Conservation (phyloP, 2,113 vertebrate species). For the Regulus satrapa region DNA sequence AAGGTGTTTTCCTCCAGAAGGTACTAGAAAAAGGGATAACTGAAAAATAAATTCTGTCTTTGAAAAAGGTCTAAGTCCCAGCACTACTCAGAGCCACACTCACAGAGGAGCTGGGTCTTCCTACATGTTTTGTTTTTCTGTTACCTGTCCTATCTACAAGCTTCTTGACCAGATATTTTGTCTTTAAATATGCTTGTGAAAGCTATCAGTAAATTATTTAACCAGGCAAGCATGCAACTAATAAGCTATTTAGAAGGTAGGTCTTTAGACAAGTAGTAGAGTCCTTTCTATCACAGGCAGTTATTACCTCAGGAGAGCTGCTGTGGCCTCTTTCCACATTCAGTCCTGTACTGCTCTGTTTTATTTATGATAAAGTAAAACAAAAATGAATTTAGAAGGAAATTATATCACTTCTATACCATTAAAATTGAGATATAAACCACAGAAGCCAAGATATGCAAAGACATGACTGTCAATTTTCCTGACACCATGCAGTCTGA, state of each 20-base stretch:
- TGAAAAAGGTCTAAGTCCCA: neutral
- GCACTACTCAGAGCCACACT: neutral
- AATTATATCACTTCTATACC: neutral
- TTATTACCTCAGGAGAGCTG: neutral
- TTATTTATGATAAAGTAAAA: constrained; percentile 32
- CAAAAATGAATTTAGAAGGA: constrained; percentile 10
- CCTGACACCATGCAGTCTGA: constrained; percentile 48
- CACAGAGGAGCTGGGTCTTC: rapidly evolving
- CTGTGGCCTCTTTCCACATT: neutral
- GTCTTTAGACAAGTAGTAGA: neutral
- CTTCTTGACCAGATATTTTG: neutral
- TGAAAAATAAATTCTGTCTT: neutral
- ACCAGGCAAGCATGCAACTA: neutral
- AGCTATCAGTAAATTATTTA: neutral
- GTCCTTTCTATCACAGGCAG: neutral
- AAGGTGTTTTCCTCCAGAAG: neutral
- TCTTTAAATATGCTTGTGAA: neutral
- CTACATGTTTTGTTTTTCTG: neutral
- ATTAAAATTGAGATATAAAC: constrained; percentile 58
- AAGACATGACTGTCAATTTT: constrained; percentile 57
- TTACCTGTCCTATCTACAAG: neutral
- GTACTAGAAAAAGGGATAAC: neutral
- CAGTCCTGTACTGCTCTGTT: neutral
- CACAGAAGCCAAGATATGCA: constrained; percentile 44
- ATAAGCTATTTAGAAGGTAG: neutral